Percentiles rank a stretch among this genome's conserved stretches.
Conservation (phyloP, 2,113 vertebrate species). For the Bos indicus region DNA sequence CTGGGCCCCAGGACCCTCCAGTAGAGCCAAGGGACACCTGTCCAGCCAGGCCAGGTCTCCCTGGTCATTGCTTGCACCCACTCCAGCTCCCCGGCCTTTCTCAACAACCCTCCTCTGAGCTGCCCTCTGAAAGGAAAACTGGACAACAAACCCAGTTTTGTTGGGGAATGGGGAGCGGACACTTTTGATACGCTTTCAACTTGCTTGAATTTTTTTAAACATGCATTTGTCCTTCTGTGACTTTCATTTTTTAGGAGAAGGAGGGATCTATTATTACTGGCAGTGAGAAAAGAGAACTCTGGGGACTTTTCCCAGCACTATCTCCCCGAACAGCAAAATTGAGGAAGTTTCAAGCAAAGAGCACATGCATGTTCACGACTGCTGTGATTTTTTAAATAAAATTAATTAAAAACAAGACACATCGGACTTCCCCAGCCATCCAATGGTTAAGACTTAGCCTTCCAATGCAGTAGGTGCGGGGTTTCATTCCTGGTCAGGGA, state of each 20-base stretch:
- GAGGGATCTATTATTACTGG: background rate
- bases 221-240: background rate
- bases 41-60: background rate
- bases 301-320: background rate
- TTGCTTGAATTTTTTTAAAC: background rate
- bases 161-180: accelerated
- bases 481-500: background rate
- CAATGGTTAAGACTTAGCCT: background rate
- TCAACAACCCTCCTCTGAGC: background rate
- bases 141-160: background rate
- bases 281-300: background rate
- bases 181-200: too few species aligned
- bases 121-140: background rate
- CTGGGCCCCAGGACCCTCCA: too few species aligned
- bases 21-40: background rate
- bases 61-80: background rate
- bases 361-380: too few species aligned
- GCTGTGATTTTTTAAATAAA: background rate
- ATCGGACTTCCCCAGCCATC: background rate
- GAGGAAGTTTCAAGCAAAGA: background rate
- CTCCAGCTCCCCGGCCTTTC: background rate
- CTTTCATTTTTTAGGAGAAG: background rate
- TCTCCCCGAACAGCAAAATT: accelerated
- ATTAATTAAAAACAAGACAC: background rate
- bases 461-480: background rate